Evolutionary conservation across 1,140 invertebrate genomes (phyloP), one percentile per base, ranked within the genome.

Genomic region (Habropoda laboriosa): DNA sequence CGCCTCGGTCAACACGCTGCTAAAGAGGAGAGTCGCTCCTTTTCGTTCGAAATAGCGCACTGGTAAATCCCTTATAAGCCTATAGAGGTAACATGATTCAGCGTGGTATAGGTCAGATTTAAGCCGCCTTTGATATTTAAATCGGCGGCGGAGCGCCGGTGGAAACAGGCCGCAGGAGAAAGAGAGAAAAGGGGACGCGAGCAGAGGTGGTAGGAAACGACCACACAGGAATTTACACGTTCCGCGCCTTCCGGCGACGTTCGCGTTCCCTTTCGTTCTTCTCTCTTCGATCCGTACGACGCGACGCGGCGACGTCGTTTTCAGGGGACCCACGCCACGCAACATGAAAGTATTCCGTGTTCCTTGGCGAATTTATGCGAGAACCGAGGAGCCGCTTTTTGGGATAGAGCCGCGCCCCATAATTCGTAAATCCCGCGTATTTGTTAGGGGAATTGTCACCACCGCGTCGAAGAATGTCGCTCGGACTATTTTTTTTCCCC

Each of bases 121-220:
- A 91, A 92, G 90, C 92, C 91, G 91, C 92, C 92, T 93, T 93
- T 93, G 92, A 93, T 92, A 92, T 93, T 93, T 92, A 93, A 93
- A 93, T 93, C 90, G 90, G 79, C 78, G n/a, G n/a, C 80, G 76
- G 81, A 75, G 68, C 74, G 73, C 77, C 58, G 68, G 49, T 47
- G 66, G 61, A 61, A 21, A 24, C 55, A 38, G 55, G 55, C 18
- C 21, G 55, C 21, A 24, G 45, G 35, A 10, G 42, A 12, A 10
- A 45, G 12, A 61, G 42, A 55, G 24, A 58, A 47, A 61, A 40
- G n/a, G 38, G 35, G 16, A 6, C 6, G 13, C 40, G 58, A 49
- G 53, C 70, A 72, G 45, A 58, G 72, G 63, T 68, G 67, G 63
- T 64, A 51, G 77, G 71, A 74, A 75, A 79, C 89, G 89, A 89